Evolutionary conservation across 2,888 invertebrate species (phyloP).

Genomic region (Eulithis prunata): DNA sequence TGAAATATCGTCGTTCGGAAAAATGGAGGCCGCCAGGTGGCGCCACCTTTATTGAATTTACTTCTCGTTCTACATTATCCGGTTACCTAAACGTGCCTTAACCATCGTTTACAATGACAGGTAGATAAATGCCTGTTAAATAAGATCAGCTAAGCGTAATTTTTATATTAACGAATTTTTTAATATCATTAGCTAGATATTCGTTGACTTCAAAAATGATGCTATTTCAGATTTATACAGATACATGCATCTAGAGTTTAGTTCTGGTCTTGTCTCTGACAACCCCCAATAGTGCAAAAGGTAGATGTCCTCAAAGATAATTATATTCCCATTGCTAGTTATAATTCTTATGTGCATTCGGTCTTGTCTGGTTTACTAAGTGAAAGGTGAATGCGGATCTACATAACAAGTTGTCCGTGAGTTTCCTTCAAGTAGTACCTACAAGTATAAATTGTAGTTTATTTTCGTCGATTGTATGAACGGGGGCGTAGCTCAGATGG

Average conservation of each 20-base stretch:
- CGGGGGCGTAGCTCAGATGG: slow-evolving; percentile 78
- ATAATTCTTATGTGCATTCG: too few relatives aligned
- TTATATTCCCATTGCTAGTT: too few relatives aligned
- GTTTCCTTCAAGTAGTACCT: background rate
- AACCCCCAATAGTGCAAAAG: too few relatives aligned
- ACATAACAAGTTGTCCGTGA: background rate
- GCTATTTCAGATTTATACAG: too few relatives aligned
- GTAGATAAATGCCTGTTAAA: background rate
- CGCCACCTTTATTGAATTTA: slow-evolving; percentile 17
- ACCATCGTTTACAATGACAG: background rate
- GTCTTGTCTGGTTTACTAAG: slow-evolving; percentile 19
- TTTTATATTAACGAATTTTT: too few relatives aligned
- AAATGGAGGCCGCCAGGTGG: slow-evolving; percentile 28
- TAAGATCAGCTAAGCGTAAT: too few relatives aligned
- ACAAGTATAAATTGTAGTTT: background rate
- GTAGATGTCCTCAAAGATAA: too few relatives aligned
- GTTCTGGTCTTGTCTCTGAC: too few relatives aligned
- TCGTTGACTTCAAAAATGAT: too few relatives aligned
- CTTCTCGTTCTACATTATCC: background rate
- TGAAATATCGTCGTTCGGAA: slow-evolving; percentile 48
- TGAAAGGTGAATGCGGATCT: slow-evolving; percentile 11
- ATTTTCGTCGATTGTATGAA: background rate
- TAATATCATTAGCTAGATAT: too few relatives aligned
- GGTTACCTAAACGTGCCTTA: background rate
- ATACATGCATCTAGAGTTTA: too few relatives aligned